These are phyloP conservation scores for Margaritifera margaritifera DNA, from an alignment of 2,888 invertebrate species.

Conservation along the genomic window DNA sequence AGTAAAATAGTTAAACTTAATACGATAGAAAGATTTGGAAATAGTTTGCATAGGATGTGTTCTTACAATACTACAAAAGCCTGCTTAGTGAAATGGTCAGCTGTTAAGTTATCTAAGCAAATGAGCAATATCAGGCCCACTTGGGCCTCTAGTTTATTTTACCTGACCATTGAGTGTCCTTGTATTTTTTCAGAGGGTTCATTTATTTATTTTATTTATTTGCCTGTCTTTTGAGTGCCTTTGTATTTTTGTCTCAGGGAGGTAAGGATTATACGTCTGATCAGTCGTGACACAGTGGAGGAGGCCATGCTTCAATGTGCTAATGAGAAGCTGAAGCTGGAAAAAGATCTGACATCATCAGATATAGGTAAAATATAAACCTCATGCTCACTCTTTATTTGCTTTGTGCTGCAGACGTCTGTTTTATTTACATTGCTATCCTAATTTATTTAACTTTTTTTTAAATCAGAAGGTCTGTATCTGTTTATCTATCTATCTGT, in stretches of 20 bases:
- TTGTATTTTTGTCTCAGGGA: conserved; percentile 76
- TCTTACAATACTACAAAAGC: too few species aligned
- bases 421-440: too few species aligned
- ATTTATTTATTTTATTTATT: background rate
- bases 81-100: too few species aligned
- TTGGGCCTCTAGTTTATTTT: background rate
- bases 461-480: too few species aligned
- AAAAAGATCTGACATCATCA: conserved; percentile 82
- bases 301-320: conserved; percentile 93
- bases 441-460: too few species aligned
- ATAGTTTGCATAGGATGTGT: too few species aligned
- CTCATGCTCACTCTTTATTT: background rate
- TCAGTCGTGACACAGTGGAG: conserved; percentile 91
- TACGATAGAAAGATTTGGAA: too few species aligned
- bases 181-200: background rate
- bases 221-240: background rate
- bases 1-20: too few species aligned
- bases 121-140: too few species aligned
- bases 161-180: background rate
- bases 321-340: conserved; percentile 91
- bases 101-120: too few species aligned
- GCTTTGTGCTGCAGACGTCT: too few species aligned
- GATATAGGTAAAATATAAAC: conserved; percentile 9
- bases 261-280: conserved; percentile 88
- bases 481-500: too few species aligned